Conservation (phyloP, 2,888 invertebrate genomes). For the Pristionchus mayeri region DNA sequence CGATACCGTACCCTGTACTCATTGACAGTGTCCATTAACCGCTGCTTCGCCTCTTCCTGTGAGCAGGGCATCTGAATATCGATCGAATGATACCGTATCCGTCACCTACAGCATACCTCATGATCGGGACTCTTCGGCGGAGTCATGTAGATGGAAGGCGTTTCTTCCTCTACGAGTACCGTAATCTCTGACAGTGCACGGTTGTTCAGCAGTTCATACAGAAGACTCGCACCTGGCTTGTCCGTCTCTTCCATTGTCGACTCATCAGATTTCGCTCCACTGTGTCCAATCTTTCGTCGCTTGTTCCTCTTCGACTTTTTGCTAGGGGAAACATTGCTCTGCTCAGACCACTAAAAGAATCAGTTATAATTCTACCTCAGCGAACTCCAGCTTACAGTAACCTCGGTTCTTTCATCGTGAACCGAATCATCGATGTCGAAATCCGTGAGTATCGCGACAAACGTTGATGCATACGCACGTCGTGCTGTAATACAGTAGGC, state of each 20-base stretch:
- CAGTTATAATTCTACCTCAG: neutral
- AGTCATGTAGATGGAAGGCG: neutral
- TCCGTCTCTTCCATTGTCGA: neutral
- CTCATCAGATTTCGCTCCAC: neutral
- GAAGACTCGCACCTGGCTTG: neutral
- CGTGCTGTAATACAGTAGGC: neutral
- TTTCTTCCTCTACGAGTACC: neutral
- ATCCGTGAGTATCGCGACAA: neutral
- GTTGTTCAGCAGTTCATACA: neutral
- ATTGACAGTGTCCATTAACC: neutral
- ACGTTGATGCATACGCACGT: neutral
- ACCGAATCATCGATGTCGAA: neutral
- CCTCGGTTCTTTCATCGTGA: neutral
- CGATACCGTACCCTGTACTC: conserved; percentile 33
- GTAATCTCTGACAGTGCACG: neutral
- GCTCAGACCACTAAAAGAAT: neutral
- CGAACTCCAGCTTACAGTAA: neutral
- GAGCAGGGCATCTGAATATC: neutral
- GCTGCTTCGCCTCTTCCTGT: neutral
- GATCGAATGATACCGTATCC: neutral
- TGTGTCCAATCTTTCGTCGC: neutral
- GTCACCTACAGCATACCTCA: conserved; percentile 13
- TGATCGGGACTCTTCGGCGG: conserved; percentile 26
- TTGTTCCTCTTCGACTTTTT: neutral
- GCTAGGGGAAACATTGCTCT: neutral